A percentile compares a stretch with the other conserved stretches of the same genome.
Conservation (phyloP, 1,140 invertebrate genomes). For the Maconellicoccus hirsutus region DNA sequence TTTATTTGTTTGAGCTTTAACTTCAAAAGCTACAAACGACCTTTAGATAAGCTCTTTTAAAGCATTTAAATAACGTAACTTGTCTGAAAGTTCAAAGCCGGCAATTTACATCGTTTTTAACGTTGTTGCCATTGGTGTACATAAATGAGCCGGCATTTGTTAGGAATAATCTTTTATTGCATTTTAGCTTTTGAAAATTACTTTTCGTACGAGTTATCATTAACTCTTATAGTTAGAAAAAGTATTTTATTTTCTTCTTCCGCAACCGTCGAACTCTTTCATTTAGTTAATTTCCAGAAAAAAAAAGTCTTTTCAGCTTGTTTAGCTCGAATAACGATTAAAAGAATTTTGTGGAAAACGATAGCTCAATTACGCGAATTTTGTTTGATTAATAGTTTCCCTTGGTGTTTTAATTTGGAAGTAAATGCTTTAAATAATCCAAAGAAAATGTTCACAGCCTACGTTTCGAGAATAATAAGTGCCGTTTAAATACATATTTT, state of each 20-base stretch:
- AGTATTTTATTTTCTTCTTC: neutral
- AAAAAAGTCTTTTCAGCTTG: neutral
- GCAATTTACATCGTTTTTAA: slow-evolving; percentile 21
- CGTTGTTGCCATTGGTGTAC: slow-evolving; percentile 11
- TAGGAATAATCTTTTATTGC: slow-evolving; percentile 19
- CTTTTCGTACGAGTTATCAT: slow-evolving; percentile 16
- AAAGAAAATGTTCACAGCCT: neutral
- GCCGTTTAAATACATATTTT: too few species aligned
- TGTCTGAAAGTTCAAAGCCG: slow-evolving; percentile 20
- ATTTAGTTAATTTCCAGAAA: neutral
- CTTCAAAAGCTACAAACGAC: slow-evolving; percentile 19
- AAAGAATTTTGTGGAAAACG: neutral
- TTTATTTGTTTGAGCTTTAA: slow-evolving; percentile 19
- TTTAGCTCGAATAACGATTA: neutral
- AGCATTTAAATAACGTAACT: slow-evolving; percentile 21
- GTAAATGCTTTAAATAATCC: neutral
- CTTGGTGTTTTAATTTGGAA: neutral
- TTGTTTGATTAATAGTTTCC: neutral
- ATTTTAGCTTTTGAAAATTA: slow-evolving; percentile 18
- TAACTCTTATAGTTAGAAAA: neutral
- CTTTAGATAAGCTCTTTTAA: slow-evolving; percentile 22
- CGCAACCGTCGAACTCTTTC: neutral
- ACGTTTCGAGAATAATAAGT: too few species aligned
- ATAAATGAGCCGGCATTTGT: slow-evolving; percentile 17
- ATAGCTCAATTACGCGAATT: neutral